Evolutionary conservation across 64 coral and sea anemone genomes (phyloP).

Genomic region (Trachythela sp.): DNA sequence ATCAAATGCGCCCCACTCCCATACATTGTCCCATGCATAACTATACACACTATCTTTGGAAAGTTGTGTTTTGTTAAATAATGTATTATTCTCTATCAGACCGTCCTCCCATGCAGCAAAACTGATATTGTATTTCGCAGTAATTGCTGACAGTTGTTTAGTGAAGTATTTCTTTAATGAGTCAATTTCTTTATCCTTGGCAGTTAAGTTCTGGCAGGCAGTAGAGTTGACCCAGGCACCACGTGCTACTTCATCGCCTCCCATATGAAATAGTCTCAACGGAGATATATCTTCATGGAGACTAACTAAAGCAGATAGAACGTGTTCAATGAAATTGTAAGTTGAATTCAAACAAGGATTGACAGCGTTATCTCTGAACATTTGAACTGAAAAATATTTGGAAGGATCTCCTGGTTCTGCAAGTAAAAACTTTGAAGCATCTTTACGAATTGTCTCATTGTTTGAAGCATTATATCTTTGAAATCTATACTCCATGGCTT

Average conservation of each 20-base stretch:
- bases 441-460: constrained; percentile 20
- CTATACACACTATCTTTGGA: constrained; percentile 47
- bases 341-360: constrained; percentile 81
- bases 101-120: constrained; percentile 62
- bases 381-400: constrained; percentile 78
- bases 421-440: constrained; percentile 56
- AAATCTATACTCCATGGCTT: constrained; percentile 70
- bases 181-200: constrained; percentile 31
- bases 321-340: constrained; percentile 79
- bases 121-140: constrained; percentile 28
- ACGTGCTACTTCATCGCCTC: constrained; percentile 62
- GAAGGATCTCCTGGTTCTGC: constrained; percentile 64
- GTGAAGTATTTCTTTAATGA: constrained; percentile 46
- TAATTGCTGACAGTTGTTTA: constrained; percentile 45
- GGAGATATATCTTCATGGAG: constrained; percentile 69
- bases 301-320: constrained; percentile 41
- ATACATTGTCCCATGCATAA: constrained; percentile 59
- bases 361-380: constrained; percentile 80
- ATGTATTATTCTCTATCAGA: constrained; percentile 27
- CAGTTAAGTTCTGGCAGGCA: constrained; percentile 2
- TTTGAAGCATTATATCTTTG: constrained; percentile 27
- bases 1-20: constrained; percentile 36
- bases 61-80: constrained; percentile 31
- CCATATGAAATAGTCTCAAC: constrained; percentile 67
- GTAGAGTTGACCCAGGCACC: constrained; percentile 56